Evolutionary conservation across 2,888 invertebrate species (phyloP), one percentile per base, ranked within the genome.

Genomic region (Rotaria socialis): DNA sequence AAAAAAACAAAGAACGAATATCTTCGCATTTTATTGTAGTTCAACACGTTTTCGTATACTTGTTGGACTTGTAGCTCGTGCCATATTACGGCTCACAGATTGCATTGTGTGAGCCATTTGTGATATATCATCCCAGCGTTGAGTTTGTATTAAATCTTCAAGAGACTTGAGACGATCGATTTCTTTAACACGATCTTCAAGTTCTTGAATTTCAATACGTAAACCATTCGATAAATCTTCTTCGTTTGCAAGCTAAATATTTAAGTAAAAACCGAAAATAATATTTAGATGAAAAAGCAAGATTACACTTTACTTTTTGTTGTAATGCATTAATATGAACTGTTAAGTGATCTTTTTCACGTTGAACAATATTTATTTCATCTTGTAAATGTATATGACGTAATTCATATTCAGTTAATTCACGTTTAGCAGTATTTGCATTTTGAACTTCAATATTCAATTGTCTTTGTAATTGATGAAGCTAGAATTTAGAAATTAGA

Each of bases 91-190:
- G 2, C 90, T 90, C 74, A 91, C 87, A 10, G 88, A 89, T 86
- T 90, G 89, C 91, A 91, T 91, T 88, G 89, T 90, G 85, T 91
- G 90, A 0, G 91, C 91, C 85, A 91, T 88, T n/a, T 89, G 88
- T 60, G 89, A 89, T 88, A 91, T 90, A 88, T 91, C 91, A 80
- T 89, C 89, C 91, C 91, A 91, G 86, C 90, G 90, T 88, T 90
- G 90, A 56, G 88, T 89, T 88, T 91, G 90, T 41, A 87, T 84
- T 35, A 89, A 41, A 35, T 87, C 85, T 85, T 85, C 85, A 6
- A 87, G 41, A 27, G 85, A 55, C 41, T 85, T 85, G 4, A 87
- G 27, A 22, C 87, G 56, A 50, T 86, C 84, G 27, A 86, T 86
- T 86, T 86, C 86, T 24, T 84, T 50, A 52, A 43, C 43, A 80